Evolutionary conservation across 2,113 vertebrate genomes (phyloP), one percentile per base, ranked within the genome.

Genomic region (Lanius collurio): DNA sequence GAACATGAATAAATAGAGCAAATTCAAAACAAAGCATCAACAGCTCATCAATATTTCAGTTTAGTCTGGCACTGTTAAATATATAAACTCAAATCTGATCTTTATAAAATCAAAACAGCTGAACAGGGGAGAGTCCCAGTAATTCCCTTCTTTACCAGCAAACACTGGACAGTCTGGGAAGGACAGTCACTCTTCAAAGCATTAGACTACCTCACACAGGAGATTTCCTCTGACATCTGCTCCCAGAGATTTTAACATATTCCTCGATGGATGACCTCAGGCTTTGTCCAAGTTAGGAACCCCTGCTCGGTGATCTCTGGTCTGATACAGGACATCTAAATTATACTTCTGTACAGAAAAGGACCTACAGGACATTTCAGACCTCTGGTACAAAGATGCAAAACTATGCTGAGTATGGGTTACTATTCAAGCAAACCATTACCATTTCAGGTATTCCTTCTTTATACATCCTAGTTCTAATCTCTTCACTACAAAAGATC

Each of bases 221-320:
- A 87, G 47, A 74, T 64, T 55, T 69, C 49, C 65, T 44, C 64
- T 67, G 44, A 14, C 24, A 41, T 65, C 55, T 81, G 55, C 49
- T 80, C n/a, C 46, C 49, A n/a, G 6, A 16, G 56, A 24, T 49
- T 83, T 70, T 47, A 47, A 56, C 21, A 39, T 19, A 13, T 35
- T 49, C 39, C 37, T 57, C 0, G 0, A 30, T 5, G 23, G n/a
- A 24, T 33, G 28, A 79, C 13, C 49, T 39, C 15, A 5, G 49
- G 44, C 53, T 31, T 23, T 27, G 47, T 17, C 49, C 26, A 23
- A 76, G 27, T 14, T 15, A 92, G 59, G 41, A 79, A 39, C 37
- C 60, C 7, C 5, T 4, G 31, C 42, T 71, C 9, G 15, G 47
- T 55, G 18, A 74, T 35, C 60, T 84, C 65, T 19, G 15, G 39